Conservation (phyloP, 2,888 invertebrate species). For the Calliscelio sp. region DNA sequence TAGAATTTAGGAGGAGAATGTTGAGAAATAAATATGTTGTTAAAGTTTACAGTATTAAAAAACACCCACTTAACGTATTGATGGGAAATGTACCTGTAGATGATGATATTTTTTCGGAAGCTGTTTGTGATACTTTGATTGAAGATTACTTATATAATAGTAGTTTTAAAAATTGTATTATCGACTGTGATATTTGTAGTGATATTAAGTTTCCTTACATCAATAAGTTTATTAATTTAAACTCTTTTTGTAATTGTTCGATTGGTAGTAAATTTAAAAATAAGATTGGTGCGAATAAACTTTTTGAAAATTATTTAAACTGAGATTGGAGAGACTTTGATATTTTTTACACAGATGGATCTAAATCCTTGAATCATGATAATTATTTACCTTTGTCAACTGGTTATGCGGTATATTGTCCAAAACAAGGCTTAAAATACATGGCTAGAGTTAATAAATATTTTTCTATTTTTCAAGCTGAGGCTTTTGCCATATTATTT, state of each 20-base stretch:
- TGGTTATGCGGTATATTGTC: background rate
- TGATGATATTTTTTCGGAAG: background rate
- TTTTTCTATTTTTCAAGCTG: constrained; percentile 12
- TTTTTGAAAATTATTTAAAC: background rate
- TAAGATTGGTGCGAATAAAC: background rate
- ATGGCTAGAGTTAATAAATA: background rate
- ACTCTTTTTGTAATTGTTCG: background rate
- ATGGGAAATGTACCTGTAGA: background rate
- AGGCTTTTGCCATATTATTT: constrained; percentile 9
- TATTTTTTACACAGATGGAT: constrained; percentile 8
- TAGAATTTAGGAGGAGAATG: background rate
- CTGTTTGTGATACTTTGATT: background rate
- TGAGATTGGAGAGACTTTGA: background rate
- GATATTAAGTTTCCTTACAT: background rate
- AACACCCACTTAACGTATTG: background rate
- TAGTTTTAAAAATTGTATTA: background rate
- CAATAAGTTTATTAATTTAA: background rate
- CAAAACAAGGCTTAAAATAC: background rate
- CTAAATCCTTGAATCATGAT: background rate
- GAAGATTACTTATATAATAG: background rate
- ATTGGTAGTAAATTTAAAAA: background rate
- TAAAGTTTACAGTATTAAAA: background rate
- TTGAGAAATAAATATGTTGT: background rate
- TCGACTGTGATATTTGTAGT: background rate
- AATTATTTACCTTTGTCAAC: background rate